Evolutionary conservation across 1,140 invertebrate species (phyloP).

Genomic region (Branchinecta lindahli): DNA sequence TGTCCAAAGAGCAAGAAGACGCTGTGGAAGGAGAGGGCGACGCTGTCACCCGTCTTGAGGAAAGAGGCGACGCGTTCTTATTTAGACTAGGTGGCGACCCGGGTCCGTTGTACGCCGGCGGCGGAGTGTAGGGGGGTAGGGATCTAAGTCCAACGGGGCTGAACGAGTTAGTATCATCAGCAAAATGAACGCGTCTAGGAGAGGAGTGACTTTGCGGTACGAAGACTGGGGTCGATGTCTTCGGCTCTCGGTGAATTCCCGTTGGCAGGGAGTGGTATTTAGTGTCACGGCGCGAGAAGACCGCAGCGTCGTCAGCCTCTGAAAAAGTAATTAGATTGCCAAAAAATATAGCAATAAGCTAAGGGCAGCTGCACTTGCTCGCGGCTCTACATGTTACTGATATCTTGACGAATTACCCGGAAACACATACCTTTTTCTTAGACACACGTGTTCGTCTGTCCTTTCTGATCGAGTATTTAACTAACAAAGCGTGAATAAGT

Average conservation of each 20-base stretch:
- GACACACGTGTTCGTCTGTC: too few species aligned
- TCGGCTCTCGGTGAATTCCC: not conserved
- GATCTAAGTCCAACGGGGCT: not conserved
- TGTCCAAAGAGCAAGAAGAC: conserved; percentile 2
- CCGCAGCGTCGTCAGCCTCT: not conserved
- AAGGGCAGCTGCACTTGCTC: too few species aligned
- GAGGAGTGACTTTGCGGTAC: not conserved
- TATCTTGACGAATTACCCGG: too few species aligned
- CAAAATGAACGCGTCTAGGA: not conserved
- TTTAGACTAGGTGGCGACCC: not conserved
- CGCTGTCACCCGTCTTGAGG: not conserved
- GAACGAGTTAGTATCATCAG: not conserved
- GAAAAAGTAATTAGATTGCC: not conserved
- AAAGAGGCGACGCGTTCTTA: not conserved
- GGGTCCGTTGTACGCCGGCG: not conserved
- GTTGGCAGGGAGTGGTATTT: not conserved
- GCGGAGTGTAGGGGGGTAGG: not conserved
- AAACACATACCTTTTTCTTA: too few species aligned
- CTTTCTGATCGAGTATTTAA: too few species aligned
- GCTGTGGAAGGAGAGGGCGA: not conserved
- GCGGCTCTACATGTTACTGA: too few species aligned
- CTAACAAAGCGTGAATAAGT: too few species aligned
- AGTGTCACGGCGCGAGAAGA: not conserved
- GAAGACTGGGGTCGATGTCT: not conserved
- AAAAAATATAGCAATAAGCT: too few species aligned